Base-by-base conservation (phyloP, 2,888 invertebrate species). In the Epinotia brunnichana region DNA sequence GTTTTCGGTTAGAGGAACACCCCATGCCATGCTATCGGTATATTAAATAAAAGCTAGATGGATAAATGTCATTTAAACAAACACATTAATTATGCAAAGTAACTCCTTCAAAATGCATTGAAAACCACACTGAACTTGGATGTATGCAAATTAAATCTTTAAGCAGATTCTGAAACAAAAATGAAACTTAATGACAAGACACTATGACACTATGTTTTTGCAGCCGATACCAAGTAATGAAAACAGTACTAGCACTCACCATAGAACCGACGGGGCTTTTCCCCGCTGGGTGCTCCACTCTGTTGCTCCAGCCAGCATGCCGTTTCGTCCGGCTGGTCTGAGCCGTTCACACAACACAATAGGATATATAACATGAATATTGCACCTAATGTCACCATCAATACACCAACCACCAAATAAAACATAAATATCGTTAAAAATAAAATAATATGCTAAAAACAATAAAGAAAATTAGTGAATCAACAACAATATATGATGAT, bases 361-460 rank as follows among this genome's bases (percentile, higher is more conserved):
- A 93, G 92, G 91, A 93, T 91, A 93, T 92, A 93, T 90, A 93
- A 93, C 93, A 93, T 93, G 90, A 92, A 92, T 86, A 93, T 92
- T 84, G 92, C 90, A 90, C 91, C 93, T 92, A 92, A 89, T 85
- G 84, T 84, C 87, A 90, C 87, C 90, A 87, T 85, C 87, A 89
- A 86, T 81, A 90, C 90, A 91, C 91, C 91, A 89, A 84, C 88
- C 92, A 92, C 92, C 91, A 90, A 89, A 89, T 81, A 89, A 86
- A 91, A 92, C 87, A 91, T 87, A 90, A 90, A 89, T 87, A 86
- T 87, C 83, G 80, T 87, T 87, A 87, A 87, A 83, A 87, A 83
- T 84, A 85, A 85, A 81, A 80, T 57, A 71, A 73, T 70, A 69
- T 63, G 57, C 57, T 73, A 75, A 76, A 76, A 69, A 75, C 72